Base-by-base conservation (phyloP, 2,888 invertebrate species). In the Lycophotia porphyrea region DNA sequence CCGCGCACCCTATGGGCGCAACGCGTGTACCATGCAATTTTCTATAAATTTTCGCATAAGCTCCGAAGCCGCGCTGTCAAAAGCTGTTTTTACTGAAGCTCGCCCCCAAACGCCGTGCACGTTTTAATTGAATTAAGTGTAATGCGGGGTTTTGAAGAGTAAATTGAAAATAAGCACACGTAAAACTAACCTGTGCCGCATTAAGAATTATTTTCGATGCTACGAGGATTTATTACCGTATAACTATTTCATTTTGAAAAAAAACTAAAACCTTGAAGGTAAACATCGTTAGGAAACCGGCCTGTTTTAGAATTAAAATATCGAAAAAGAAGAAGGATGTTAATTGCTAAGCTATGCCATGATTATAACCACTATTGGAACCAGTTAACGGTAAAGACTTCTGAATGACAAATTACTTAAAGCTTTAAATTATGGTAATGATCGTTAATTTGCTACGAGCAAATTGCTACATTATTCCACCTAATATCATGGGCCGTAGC, bases 31-130 rank as follows among this genome's bases (percentile, higher is more conserved):
- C 94, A 93, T 96, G 95, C 95, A 95, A 95, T 96, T 96, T 96
- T 96, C 96, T 95, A 96, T 96, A 95, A 95, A 96, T 95, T 95
- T 95, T 95, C 95, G 93, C 94, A 92, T 94, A 95, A 96, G 95
- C 96, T 93, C 92, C 92, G 92, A 94, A 94, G 93, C 95, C 93
- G 89, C 90, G 92, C 95, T 95, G 95, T 95, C 96, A 95, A 95
- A 96, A 95, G 94, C 94, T 95, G 95, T 96, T 95, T 95, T 94
- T 93, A 91, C 90, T 89, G 89, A 86, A 90, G 89, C 91, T 91
- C 92, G 85, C 91, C 90, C 91, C 91, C 89, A 91, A 91, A 92
- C 90, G 90, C 64, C 75, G 89, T 91, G 90, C 91, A 90, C 88
- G 89, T 83, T 84, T 91, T 95, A 95, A 96, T 95, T 95, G 92